Evolutionary conservation across 1,140 invertebrate genomes (phyloP), one percentile per base, ranked within the genome.

Genomic region (Platyura marginata): DNA sequence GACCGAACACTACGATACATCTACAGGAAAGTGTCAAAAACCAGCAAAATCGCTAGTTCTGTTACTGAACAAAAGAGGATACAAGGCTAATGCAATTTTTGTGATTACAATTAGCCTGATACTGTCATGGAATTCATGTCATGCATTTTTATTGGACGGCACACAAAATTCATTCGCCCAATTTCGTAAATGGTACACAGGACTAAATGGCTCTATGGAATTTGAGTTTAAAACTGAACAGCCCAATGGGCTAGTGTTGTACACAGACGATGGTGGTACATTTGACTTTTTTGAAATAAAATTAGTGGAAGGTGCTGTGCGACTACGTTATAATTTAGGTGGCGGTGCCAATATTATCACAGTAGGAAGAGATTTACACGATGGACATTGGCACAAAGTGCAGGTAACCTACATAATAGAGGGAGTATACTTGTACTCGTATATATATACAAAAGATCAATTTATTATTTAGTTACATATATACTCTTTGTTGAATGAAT

Each of bases 281-380:
- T 86, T 88, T 52, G 89, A 95, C 60, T 97, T 95, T 65, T 90
- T 96, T 61, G 89, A 94, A 64, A 62, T 96, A 40, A 95, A 93
- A 56, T 66, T 98, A 13, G 84, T 95, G 4, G 87, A 91, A 55
- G 87, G 90, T 18, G 77, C 78, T 1, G 64, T 95, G n/a, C 66
- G 89, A 39, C 61, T 94, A 47, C 68, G 89, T 46, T 89, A 88
- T 61, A 89, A 92, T 62, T 67, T 90, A 41, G 83, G 84, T 8
- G 79, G 83, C 21, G 82, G 85, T 1, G 82, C 85, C 6, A 81
- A 89, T 59, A 84, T 91, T 43, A 73, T 91, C 41, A 87, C 81
- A 18, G 82, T 88, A 13, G 86, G 86, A 8, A 71, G 75, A 36
- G 82, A 88, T 50, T 69, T 92, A 5, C 80, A 86, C 55, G 86